Evolutionary conservation across 2,888 invertebrate species (phyloP).

Genomic region (Digitonthophagus gazella): DNA sequence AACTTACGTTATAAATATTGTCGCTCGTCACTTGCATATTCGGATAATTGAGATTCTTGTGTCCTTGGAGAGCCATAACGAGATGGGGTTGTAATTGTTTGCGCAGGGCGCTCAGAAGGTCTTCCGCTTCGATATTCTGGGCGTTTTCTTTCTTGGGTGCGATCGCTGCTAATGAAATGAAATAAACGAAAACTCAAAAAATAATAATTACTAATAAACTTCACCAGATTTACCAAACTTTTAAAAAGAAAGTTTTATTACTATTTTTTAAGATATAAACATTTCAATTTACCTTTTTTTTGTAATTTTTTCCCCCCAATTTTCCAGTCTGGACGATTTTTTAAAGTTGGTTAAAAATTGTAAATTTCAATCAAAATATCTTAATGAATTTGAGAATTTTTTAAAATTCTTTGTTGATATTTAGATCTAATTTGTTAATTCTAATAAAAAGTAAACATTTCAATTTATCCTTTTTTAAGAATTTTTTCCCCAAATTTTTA

Average conservation of each 20-base stretch:
- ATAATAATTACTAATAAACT: slow-evolving; percentile 10
- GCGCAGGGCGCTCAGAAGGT: slow-evolving; percentile 68
- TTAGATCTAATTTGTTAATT: no score
- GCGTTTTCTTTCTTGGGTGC: slow-evolving; percentile 40
- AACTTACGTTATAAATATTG: slow-evolving; percentile 12
- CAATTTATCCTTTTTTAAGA: no score
- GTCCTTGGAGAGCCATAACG: slow-evolving; percentile 62
- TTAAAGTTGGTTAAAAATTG: no score
- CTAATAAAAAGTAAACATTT: no score
- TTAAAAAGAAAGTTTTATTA: slow-evolving; percentile 5
- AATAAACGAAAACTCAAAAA: no score
- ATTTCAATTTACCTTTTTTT: background rate
- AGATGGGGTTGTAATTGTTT: slow-evolving; percentile 71
- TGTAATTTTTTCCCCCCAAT: no score
- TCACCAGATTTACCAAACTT: no score
- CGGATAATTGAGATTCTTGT: slow-evolving; percentile 49
- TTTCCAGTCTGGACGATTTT: no score
- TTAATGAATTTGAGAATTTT: no score
- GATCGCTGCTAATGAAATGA: slow-evolving; percentile 32
- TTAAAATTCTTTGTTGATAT: no score
- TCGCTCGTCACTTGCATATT: slow-evolving; percentile 30
- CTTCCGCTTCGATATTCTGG: slow-evolving; percentile 54
- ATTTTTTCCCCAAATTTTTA: no score
- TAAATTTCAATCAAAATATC: no score
- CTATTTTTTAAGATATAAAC: background rate